Percentiles rank a stretch among this genome's conserved stretches.
These are phyloP conservation scores for Bombycilla garrulus DNA, from an alignment of 2,113 vertebrate species.

Conservation along the genomic window DNA sequence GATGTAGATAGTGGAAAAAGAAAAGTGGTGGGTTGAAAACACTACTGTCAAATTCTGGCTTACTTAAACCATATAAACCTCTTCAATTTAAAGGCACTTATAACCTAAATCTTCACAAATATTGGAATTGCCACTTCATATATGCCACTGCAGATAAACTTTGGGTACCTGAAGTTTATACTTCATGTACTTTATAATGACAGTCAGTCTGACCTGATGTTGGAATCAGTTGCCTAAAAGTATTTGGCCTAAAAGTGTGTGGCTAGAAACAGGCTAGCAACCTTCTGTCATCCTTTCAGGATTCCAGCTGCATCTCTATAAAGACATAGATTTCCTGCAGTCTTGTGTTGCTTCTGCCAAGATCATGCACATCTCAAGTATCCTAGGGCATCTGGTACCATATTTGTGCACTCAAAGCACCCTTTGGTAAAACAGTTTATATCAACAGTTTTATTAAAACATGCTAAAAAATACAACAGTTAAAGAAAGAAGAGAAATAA, in stretches of 20 bases:
- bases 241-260: not conserved
- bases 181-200: not conserved
- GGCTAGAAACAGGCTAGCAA: not conserved
- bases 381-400: not conserved
- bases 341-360: not conserved
- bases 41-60: not conserved
- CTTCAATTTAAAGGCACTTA: not conserved
- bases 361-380: not conserved
- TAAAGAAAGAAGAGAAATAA: not conserved
- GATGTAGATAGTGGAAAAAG: not conserved
- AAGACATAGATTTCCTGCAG: not conserved
- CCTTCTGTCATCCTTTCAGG: not conserved
- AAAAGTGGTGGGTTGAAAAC: not conserved
- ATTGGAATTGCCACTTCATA: not conserved
- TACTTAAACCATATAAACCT: not conserved
- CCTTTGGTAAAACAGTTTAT: not conserved
- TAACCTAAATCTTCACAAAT: not conserved
- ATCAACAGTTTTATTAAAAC: not conserved
- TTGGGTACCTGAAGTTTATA: not conserved
- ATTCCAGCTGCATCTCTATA: not conserved
- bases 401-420: not conserved
- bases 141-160: not conserved
- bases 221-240: not conserved
- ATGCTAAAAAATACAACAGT: not conserved
- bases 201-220: not conserved